A percentile compares a stretch with the other conserved stretches of the same genome.
These are phyloP conservation scores for Mellilla xanthometata DNA, from an alignment of 2,888 invertebrate species.

Conservation along the genomic window DNA sequence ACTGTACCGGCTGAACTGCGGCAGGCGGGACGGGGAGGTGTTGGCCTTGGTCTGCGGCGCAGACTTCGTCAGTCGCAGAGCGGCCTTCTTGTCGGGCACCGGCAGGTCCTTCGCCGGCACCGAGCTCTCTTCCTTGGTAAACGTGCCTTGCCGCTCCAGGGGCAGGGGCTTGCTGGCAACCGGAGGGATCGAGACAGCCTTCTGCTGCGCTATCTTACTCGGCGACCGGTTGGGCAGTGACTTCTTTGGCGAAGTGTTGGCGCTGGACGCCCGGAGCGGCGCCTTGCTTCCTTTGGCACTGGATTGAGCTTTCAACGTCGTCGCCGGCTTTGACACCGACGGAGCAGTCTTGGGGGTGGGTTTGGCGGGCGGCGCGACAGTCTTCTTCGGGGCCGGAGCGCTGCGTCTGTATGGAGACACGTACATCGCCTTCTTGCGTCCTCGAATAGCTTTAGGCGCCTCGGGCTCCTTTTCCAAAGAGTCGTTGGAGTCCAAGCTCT, in stretches of 20 bases:
- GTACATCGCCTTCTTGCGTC: constrained; percentile 87
- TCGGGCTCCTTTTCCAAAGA: constrained; percentile 67
- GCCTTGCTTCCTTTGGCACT: constrained; percentile 60
- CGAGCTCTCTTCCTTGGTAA: constrained; percentile 91
- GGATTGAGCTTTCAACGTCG: constrained; percentile 49
- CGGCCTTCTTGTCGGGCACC: constrained; percentile 53
- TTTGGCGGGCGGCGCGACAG: constrained; percentile 44
- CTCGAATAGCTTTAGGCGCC: constrained; percentile 83
- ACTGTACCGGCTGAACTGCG: constrained; percentile 55
- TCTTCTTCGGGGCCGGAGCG: constrained; percentile 58
- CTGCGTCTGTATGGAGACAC: constrained; percentile 81
- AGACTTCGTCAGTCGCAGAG: constrained; percentile 44
- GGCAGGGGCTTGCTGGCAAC: constrained; percentile 70
- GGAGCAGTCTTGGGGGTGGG: constrained; percentile 42
- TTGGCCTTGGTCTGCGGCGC: constrained; percentile 57
- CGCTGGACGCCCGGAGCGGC: constrained; percentile 48
- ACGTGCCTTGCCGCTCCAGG: constrained; percentile 93
- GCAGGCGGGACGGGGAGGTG: constrained; percentile 72
- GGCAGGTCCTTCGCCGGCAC: constrained; percentile 64
- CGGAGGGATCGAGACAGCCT: constrained; percentile 52
- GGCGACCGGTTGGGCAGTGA: constrained; percentile 55
- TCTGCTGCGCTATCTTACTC: constrained; percentile 54
- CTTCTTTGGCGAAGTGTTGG: constrained; percentile 67
- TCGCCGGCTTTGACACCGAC: constrained; percentile 38
- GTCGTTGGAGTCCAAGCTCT: constrained; percentile 71